These are phyloP conservation scores for Cynaeus angustus DNA, from an alignment of 2,888 invertebrate species.

Conservation along the genomic window DNA sequence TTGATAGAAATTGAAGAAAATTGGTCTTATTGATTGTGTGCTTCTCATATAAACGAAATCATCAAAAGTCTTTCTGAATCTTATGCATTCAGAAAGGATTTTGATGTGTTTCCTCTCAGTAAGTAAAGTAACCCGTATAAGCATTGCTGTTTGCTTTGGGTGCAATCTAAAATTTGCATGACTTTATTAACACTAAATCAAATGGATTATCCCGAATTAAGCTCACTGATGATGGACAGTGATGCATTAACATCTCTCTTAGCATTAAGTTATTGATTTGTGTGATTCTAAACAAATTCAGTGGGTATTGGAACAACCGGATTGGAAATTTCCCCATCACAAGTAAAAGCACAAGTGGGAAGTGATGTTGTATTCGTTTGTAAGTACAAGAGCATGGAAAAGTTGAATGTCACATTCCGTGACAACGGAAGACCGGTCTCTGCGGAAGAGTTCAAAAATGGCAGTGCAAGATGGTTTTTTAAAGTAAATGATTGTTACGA, in stretches of 20 bases:
- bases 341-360: slow-evolving; percentile 68
- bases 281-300: slow-evolving; percentile 39
- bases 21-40: too few relatives aligned
- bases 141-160: background rate
- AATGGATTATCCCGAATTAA: background rate
- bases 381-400: slow-evolving; percentile 71
- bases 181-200: too few relatives aligned
- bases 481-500: slow-evolving; percentile 63
- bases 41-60: too few relatives aligned
- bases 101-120: background rate
- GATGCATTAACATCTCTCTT: background rate
- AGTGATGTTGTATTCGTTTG: slow-evolving; percentile 71
- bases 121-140: too few relatives aligned
- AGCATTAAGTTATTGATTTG: slow-evolving; percentile 5
- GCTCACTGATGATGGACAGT: background rate
- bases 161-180: background rate
- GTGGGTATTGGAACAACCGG: slow-evolving; percentile 51
- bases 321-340: slow-evolving; percentile 72
- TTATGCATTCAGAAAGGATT: slow-evolving; percentile 59
- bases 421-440: slow-evolving; percentile 30
- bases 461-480: slow-evolving; percentile 49
- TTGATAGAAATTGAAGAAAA: too few relatives aligned
- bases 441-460: slow-evolving; percentile 1
- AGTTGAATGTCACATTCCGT: slow-evolving; percentile 64
- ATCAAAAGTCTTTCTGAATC: too few relatives aligned